These are phyloP conservation scores for Hypselothyrea guttata DNA, from an alignment of 2,888 invertebrate genomes.

Conservation along the genomic window DNA sequence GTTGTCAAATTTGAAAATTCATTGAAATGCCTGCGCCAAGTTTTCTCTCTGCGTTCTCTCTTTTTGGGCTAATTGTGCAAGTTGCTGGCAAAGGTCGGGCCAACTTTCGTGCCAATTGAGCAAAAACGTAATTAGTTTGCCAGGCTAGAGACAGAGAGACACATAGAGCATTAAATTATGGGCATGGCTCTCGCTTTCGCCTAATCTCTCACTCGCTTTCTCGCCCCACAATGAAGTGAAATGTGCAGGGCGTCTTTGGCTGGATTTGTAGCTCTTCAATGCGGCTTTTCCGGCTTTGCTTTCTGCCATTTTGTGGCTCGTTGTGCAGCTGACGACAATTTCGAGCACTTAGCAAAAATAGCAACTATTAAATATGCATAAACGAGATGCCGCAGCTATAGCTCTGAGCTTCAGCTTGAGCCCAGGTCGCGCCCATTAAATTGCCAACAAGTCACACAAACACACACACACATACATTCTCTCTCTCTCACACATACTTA, in stretches of 20 bases:
- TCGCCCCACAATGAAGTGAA: slow-evolving; percentile 24
- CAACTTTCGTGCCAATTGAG: slow-evolving; percentile 52
- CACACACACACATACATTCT: slow-evolving; percentile 17
- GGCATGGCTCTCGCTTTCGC: slow-evolving; percentile 10
- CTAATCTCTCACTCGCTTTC: neutral
- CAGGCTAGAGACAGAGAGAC: slow-evolving; percentile 17
- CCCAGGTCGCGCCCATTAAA: slow-evolving; percentile 70
- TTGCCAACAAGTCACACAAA: slow-evolving; percentile 61
- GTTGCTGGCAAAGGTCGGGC: slow-evolving; percentile 59
- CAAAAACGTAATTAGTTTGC: slow-evolving; percentile 71
- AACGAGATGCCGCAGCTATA: slow-evolving; percentile 22
- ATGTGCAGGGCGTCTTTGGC: slow-evolving; percentile 26
- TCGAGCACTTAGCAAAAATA: slow-evolving; percentile 76
- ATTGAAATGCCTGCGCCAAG: slow-evolving; percentile 70
- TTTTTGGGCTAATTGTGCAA: slow-evolving; percentile 60
- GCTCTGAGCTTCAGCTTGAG: too few species aligned
- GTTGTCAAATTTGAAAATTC: slow-evolving; percentile 62
- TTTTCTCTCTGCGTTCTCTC: slow-evolving; percentile 25
- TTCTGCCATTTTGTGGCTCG: slow-evolving; percentile 26
- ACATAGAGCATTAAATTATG: slow-evolving; percentile 7
- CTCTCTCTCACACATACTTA: slow-evolving; percentile 18
- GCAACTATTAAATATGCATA: slow-evolving; percentile 78
- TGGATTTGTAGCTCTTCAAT: slow-evolving; percentile 47
- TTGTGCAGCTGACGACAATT: slow-evolving; percentile 53
- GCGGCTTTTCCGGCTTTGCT: slow-evolving; percentile 17